Conservation (phyloP, 2,888 invertebrate species). For the Spatulosminthurus flaviceps region DNA sequence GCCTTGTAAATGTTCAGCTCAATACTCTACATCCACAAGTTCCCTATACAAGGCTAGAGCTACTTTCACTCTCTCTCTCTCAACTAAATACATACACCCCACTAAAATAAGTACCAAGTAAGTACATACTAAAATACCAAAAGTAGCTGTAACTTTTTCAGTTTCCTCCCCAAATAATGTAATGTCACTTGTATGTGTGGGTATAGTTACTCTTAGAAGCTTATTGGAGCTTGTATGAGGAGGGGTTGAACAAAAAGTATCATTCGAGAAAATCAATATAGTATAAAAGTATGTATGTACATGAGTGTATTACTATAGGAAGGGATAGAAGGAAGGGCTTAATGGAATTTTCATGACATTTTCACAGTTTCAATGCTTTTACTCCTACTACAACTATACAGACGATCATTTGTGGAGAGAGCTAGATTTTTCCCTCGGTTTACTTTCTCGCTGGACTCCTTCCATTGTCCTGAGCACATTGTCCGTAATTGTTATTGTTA, state of each 20-base stretch:
- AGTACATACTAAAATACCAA: too few relatives aligned
- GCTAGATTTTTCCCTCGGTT: conserved; percentile 5
- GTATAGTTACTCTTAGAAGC: too few relatives aligned
- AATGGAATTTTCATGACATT: conserved; percentile 7
- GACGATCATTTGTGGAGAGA: not conserved
- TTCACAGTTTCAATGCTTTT: conserved; percentile 1
- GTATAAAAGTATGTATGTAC: not conserved
- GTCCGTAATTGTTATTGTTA: conserved; percentile 18
- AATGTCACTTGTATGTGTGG: too few relatives aligned
- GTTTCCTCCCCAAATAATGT: too few relatives aligned
- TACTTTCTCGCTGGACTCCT: conserved; percentile 10
- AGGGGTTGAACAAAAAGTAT: too few relatives aligned
- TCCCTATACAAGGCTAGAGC: too few relatives aligned
- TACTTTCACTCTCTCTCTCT: too few relatives aligned
- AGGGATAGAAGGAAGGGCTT: not conserved
- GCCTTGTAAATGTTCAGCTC: not conserved
- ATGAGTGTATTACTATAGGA: not conserved
- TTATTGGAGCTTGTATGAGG: too few relatives aligned
- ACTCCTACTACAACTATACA: not conserved
- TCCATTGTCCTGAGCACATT: conserved; percentile 7
- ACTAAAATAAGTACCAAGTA: too few relatives aligned
- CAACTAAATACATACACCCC: too few relatives aligned
- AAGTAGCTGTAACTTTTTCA: too few relatives aligned
- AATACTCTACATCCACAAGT: not conserved
- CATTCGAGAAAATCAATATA: too few relatives aligned